Conservation (phyloP, 2,797 vertebrate species). For the Parauchenoglanis ngamensis region DNA sequence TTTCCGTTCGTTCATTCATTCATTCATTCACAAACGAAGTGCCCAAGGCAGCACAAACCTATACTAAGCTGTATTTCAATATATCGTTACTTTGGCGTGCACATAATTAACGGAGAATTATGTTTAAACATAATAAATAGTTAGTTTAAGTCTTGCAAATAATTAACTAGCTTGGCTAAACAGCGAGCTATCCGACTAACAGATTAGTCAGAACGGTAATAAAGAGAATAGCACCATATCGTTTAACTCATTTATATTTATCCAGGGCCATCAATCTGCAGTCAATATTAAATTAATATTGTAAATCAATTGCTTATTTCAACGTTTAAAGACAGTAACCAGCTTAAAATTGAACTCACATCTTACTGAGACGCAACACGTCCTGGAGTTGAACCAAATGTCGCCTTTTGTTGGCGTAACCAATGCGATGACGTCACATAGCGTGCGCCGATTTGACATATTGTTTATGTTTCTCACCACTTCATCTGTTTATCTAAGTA, state of each 20-base stretch:
- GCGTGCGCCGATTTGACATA: neutral
- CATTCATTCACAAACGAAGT: neutral
- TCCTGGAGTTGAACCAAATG: neutral
- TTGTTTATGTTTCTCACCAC: slow-evolving; percentile 5
- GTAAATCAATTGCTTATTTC: neutral
- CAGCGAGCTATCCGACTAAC: neutral
- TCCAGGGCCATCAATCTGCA: no score
- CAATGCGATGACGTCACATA: neutral
- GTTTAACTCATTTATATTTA: neutral
- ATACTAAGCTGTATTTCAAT: neutral
- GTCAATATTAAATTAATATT: no score
- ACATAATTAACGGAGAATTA: neutral
- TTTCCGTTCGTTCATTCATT: neutral
- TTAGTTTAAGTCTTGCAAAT: neutral
- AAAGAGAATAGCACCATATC: neutral
- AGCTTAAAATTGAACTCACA: neutral
- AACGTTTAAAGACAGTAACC: neutral
- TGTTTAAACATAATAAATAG: neutral
- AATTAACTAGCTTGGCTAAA: slow-evolving; percentile 11
- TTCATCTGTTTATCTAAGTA: neutral
- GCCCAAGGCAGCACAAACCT: neutral
- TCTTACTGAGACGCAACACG: neutral
- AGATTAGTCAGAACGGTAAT: neutral
- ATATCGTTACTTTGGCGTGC: neutral
- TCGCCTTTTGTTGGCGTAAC: slow-evolving; percentile 6